Evolutionary conservation across 2,888 invertebrate species (phyloP).

Genomic region (Agonopterix alstromeriana): DNA sequence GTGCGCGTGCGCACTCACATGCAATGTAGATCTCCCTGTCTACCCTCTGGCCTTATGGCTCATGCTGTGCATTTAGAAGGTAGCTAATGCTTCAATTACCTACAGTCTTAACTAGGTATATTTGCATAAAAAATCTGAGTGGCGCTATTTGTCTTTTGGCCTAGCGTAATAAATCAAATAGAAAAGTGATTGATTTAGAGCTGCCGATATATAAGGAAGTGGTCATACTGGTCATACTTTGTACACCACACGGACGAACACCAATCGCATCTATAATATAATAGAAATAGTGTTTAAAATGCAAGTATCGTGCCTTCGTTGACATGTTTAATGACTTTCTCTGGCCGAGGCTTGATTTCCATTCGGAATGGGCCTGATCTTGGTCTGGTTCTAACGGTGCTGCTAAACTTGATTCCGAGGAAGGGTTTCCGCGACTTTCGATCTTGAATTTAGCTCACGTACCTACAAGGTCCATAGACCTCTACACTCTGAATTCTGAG

Average conservation of each 20-base stretch:
- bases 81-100: too few species aligned
- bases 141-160: too few species aligned
- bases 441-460: conserved; percentile 44
- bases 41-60: too few species aligned
- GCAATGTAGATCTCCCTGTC: too few species aligned
- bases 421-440: conserved; percentile 30
- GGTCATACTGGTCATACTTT: not conserved
- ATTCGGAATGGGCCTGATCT: conserved; percentile 38
- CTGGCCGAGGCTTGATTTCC: conserved; percentile 47
- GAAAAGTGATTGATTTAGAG: not conserved
- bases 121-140: too few species aligned
- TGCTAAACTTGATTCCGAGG: conserved; percentile 18
- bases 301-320: conserved; percentile 35
- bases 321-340: conserved; percentile 72
- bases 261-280: not conserved
- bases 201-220: not conserved
- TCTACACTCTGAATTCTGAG: conserved; percentile 28
- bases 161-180: too few species aligned
- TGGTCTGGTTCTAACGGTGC: conserved; percentile 29
- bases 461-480: conserved; percentile 28
- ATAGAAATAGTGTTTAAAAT: conserved; percentile 29
- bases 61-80: too few species aligned
- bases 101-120: too few species aligned
- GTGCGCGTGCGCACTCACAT: too few species aligned
- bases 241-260: not conserved